A percentile compares a stretch with the other conserved stretches of the same genome.
Evolutionary conservation across 2,797 vertebrate genomes (phyloP).

Genomic region (Xerus rutilus): DNA sequence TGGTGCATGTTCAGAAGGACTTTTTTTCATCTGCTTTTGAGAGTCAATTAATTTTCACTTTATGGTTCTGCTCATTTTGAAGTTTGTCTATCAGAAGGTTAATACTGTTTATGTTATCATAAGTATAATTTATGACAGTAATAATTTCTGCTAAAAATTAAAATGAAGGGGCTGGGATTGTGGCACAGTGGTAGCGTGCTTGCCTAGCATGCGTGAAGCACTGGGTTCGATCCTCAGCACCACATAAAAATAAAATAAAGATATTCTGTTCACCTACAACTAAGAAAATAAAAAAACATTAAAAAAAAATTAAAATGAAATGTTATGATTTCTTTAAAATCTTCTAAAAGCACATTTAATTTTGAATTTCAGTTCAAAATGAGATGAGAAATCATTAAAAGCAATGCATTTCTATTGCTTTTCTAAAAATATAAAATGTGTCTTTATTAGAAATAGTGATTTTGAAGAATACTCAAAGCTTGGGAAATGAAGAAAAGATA

Average conservation of each 20-base stretch:
- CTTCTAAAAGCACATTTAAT: conserved; percentile 58
- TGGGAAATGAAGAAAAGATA: conserved; percentile 52
- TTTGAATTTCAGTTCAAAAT: conserved; percentile 59
- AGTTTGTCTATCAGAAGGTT: not conserved
- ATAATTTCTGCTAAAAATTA: conserved; percentile 43
- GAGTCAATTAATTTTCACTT: not conserved
- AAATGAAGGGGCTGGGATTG: too few species aligned
- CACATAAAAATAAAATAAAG: too few species aligned
- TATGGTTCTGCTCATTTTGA: not conserved
- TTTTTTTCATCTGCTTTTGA: conserved; percentile 2
- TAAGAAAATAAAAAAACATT: too few species aligned
- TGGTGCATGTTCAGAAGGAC: not conserved
- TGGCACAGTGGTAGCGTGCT: too few species aligned
- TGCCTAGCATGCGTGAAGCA: too few species aligned
- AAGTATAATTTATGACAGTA: not conserved
- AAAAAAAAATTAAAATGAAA: conserved; percentile 35
- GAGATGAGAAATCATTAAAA: conserved; percentile 50
- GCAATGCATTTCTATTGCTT: conserved; percentile 3
- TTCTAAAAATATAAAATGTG: conserved; percentile 49
- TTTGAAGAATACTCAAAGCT: not conserved
- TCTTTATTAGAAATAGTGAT: conserved; percentile 51
- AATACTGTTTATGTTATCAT: not conserved
- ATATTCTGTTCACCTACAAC: too few species aligned
- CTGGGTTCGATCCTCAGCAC: too few species aligned
- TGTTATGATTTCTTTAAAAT: conserved; percentile 2